Conservation (phyloP, 2,113 vertebrate species). For the Eleginops maclovinus region DNA sequence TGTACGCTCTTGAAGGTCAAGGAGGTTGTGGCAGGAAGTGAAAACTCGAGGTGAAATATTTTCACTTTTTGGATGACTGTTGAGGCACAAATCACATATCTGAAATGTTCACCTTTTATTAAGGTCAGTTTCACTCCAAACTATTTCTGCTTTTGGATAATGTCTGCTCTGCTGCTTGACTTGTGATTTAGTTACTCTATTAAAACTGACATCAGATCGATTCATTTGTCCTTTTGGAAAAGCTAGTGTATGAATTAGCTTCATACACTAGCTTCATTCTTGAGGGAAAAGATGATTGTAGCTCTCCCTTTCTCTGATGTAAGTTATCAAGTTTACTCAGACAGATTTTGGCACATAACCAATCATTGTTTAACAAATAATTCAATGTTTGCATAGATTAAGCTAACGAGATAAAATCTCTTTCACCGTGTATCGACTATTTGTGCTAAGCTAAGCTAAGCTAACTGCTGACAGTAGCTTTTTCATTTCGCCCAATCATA, state of each 20-base stretch:
- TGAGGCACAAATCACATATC: conserved; percentile 31
- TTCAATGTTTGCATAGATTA: not conserved
- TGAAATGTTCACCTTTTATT: conserved; percentile 27
- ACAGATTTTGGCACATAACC: not conserved
- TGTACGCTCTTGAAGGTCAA: conserved; percentile 40
- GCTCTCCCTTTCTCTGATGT: no score
- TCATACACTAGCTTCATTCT: no score
- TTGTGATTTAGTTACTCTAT: no score
- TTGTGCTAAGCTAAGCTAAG: conserved; percentile 1
- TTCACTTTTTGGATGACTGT: conserved; percentile 28
- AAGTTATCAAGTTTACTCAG: no score
- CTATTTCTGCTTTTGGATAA: not conserved
- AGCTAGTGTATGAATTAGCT: no score
- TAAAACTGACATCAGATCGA: no score
- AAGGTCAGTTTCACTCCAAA: not conserved
- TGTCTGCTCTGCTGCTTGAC: no score
- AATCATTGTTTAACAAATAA: not conserved
- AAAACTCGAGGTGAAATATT: conserved; percentile 20
- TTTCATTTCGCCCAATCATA: not conserved
- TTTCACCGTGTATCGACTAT: not conserved
- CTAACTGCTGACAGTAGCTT: not conserved
- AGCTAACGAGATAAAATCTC: not conserved
- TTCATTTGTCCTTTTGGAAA: no score
- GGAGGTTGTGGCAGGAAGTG: conserved; percentile 41
- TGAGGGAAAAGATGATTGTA: no score